Conservation (phyloP, 2,888 invertebrate genomes). For the Epistrophe eligans region DNA sequence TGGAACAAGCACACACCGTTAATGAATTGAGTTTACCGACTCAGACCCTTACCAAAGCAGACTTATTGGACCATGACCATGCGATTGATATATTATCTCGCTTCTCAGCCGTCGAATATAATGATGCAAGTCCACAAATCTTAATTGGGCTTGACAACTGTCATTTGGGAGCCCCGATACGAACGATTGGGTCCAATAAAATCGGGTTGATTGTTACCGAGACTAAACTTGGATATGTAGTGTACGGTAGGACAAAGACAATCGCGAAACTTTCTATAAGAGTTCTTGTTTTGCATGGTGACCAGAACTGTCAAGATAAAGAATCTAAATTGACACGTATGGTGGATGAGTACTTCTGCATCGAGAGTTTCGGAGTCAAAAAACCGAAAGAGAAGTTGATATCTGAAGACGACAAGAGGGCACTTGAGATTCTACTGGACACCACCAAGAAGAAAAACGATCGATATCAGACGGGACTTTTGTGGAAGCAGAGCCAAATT, state of each 20-base stretch:
- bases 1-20: background rate
- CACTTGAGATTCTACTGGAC: slow-evolving; percentile 18
- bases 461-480: slow-evolving; percentile 34
- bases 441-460: background rate
- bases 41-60: background rate
- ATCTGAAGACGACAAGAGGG: slow-evolving; percentile 7
- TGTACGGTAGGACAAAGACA: background rate
- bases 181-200: background rate
- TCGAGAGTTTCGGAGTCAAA: background rate
- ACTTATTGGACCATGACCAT: background rate
- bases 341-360: background rate
- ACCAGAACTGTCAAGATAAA: background rate
- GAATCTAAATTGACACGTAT: background rate
- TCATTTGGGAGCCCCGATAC: slow-evolving; percentile 1
- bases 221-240: slow-evolving; percentile 3
- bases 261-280: background rate
- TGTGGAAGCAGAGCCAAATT: background rate
- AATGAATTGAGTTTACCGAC: background rate
- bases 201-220: background rate
- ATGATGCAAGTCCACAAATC: background rate
- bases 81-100: background rate
- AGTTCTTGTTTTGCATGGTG: background rate
- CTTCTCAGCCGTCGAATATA: background rate
- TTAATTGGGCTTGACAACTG: slow-evolving; percentile 10
- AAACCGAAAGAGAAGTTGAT: background rate